phyloP scores from a whole-genome alignment of 2,113 vertebrate species.

The Oxyura jamaicensis region DNA sequence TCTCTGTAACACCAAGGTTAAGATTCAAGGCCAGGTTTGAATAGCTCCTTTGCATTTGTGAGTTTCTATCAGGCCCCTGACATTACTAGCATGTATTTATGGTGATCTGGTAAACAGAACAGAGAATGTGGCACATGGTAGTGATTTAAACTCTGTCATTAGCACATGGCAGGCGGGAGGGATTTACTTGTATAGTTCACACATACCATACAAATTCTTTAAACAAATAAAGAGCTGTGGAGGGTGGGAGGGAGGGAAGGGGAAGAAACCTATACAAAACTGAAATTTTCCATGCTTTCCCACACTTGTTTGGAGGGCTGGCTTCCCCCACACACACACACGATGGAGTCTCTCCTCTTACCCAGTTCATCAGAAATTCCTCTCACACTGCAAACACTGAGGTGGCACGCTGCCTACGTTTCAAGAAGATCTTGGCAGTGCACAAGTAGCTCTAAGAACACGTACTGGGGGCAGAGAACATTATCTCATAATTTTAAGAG shows the following conservation, averaged over 20 bases:
- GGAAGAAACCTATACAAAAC: neutral
- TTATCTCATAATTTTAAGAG: neutral
- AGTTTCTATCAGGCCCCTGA: neutral
- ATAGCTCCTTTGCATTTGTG: neutral
- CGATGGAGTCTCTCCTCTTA: neutral
- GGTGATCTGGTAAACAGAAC: neutral
- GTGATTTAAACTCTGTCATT: slow-evolving; percentile 59
- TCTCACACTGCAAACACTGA: neutral
- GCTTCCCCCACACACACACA: neutral
- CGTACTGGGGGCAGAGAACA: fast-evolving
- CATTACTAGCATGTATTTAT: neutral
- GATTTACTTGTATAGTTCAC: neutral
- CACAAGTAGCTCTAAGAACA: neutral
- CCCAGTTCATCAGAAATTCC: neutral
- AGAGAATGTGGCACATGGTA: neutral
- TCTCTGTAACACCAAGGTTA: neutral
- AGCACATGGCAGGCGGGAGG: slow-evolving; percentile 7
- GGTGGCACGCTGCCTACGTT: neutral
- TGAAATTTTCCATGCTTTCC: neutral
- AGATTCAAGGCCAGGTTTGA: neutral
- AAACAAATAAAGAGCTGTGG: slow-evolving; percentile 15
- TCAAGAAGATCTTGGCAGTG: neutral
- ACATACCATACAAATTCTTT: slow-evolving; percentile 31
- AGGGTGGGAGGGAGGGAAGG: neutral
- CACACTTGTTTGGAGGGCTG: neutral